Percentiles rank a stretch among this genome's conserved stretches.
phyloP scores from a whole-genome alignment of 1,140 invertebrate species.

The Caenorhabditis latens region DNA sequence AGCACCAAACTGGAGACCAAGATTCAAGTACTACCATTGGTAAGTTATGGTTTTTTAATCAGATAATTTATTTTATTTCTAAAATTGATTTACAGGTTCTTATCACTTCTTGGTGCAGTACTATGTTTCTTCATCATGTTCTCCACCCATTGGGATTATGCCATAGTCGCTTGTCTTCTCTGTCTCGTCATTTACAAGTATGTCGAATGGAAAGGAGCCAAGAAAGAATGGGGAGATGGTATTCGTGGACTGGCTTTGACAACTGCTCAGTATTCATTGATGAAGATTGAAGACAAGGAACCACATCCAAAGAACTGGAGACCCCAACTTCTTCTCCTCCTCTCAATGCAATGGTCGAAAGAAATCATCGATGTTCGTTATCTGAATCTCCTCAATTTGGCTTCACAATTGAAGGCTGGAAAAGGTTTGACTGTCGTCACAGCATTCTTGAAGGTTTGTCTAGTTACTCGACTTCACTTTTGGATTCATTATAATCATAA shows the following conservation, averaged over 20 bases:
- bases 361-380: slow-evolving; percentile 75
- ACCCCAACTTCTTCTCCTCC: slow-evolving; percentile 74
- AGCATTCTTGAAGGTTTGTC: slow-evolving; percentile 83
- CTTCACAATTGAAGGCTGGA: slow-evolving; percentile 79
- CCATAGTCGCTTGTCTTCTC: slow-evolving; percentile 92
- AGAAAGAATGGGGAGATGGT: slow-evolving; percentile 99
- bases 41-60: slow-evolving; percentile 79
- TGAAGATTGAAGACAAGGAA: slow-evolving; percentile 77
- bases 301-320: slow-evolving; percentile 76
- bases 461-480: background rate
- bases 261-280: slow-evolving; percentile 91
- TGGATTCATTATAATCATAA: background rate
- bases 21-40: slow-evolving; percentile 99
- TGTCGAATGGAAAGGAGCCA: slow-evolving; percentile 97
- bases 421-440: slow-evolving; percentile 90
- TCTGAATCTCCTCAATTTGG: slow-evolving; percentile 74
- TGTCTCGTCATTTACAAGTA: slow-evolving; percentile 97
- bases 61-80: background rate
- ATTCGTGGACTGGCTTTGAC: slow-evolving; percentile 95
- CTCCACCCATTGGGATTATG: slow-evolving; percentile 99
- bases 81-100: slow-evolving; percentile 78
- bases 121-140: slow-evolving; percentile 99
- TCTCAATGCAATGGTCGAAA: slow-evolving; percentile 76
- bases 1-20: slow-evolving; percentile 97
- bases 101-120: slow-evolving; percentile 91